Conservation (phyloP, 2,888 invertebrate species). For the Steromphala cineraria region DNA sequence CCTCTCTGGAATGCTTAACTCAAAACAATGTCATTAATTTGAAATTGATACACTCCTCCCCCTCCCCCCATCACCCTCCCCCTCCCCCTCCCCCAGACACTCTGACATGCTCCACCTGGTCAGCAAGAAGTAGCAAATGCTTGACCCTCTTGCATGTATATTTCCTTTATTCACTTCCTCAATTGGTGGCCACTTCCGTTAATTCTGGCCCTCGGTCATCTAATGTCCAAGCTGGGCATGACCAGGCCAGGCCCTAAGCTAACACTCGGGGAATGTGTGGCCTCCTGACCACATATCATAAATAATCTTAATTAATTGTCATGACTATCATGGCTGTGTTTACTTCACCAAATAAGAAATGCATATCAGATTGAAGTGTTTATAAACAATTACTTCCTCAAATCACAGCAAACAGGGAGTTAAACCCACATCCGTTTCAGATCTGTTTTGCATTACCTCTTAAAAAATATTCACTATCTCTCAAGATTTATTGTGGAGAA, state of each 20-base stretch:
- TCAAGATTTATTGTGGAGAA: too few relatives aligned
- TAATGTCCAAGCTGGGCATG: slow-evolving; percentile 1
- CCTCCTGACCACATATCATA: background rate
- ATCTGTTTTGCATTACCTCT: too few relatives aligned
- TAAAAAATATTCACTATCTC: too few relatives aligned
- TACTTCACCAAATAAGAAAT: slow-evolving; percentile 8
- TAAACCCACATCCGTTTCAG: too few relatives aligned
- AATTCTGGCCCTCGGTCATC: slow-evolving; percentile 9
- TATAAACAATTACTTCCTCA: background rate
- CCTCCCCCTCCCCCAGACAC: background rate
- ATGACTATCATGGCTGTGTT: background rate
- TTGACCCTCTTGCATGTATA: slow-evolving; percentile 24
- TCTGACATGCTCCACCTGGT: slow-evolving; percentile 1
- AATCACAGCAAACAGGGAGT: background rate
- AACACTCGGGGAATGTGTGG: slow-evolving; percentile 8
- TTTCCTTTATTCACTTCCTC: slow-evolving; percentile 25
- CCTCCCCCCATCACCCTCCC: background rate
- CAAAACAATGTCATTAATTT: slow-evolving; percentile 43
- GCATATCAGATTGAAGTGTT: slow-evolving; percentile 5
- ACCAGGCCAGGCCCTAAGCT: slow-evolving; percentile 4
- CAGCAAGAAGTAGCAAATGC: background rate
- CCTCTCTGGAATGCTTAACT: slow-evolving; percentile 16
- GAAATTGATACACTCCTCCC: slow-evolving; percentile 37
- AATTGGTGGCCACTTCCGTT: slow-evolving; percentile 15
- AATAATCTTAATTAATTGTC: slow-evolving; percentile 15